Conservation (phyloP, 2,113 vertebrate species). For the Meleagris gallopavo region DNA sequence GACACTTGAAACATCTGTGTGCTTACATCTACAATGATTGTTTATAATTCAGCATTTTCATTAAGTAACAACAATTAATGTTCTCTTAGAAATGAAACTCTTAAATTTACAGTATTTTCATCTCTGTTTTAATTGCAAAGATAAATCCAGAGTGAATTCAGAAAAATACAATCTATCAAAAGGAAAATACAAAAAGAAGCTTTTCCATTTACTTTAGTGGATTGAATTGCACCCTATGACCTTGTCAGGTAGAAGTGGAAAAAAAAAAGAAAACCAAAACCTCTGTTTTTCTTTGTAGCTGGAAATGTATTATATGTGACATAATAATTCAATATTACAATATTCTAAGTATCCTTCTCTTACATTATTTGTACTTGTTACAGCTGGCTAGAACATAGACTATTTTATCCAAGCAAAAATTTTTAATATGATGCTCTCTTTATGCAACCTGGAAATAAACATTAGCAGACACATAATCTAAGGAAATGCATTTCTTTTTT, state of each 20-base stretch:
- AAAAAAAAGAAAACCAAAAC: neutral
- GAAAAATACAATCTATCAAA: neutral
- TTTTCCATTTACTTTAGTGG: neutral
- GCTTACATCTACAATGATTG: neutral
- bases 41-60: slow-evolving; percentile 15
- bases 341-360: neutral
- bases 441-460: neutral
- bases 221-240: neutral
- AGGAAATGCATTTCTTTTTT: neutral
- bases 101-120: neutral
- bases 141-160: neutral
- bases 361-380: neutral
- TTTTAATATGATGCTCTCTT: neutral
- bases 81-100: neutral
- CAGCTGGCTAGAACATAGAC: neutral
- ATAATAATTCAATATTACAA: neutral
- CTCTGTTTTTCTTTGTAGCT: neutral
- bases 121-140: neutral
- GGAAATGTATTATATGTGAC: neutral
- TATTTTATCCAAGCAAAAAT: neutral
- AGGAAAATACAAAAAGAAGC: neutral
- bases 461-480: neutral
- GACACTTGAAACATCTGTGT: neutral
- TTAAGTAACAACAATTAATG: neutral
- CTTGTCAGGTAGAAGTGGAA: neutral